These are phyloP conservation scores for Patella ulyssiponensis DNA, from an alignment of 2,888 invertebrate species.

Conservation along the genomic window DNA sequence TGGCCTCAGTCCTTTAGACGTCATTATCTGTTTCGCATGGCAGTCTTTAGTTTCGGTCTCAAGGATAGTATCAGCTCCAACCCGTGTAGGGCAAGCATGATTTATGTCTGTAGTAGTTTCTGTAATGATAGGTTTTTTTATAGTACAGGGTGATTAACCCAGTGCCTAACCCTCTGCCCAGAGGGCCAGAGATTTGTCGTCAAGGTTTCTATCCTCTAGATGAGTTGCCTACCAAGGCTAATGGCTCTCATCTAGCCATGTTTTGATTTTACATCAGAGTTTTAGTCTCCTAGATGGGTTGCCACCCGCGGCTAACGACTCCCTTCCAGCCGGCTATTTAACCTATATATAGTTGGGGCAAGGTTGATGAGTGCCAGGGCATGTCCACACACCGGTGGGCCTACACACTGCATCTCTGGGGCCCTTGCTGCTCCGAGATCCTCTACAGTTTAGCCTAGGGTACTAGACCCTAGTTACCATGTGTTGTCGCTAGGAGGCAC, in stretches of 20 bases:
- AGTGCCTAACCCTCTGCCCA: background rate
- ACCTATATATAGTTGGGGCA: conserved; percentile 8
- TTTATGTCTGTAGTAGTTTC: conserved; percentile 3
- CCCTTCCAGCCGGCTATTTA: background rate
- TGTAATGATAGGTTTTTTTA: background rate
- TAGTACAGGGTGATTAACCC: background rate
- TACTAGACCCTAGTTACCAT: conserved; percentile 24
- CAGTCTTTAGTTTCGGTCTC: background rate
- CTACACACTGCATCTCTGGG: conserved; percentile 32
- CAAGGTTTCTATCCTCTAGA: background rate
- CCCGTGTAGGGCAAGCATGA: background rate
- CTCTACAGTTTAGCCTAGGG: conserved; percentile 27
- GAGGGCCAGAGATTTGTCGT: too few species aligned
- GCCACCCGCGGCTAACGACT: background rate
- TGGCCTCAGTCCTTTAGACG: background rate
- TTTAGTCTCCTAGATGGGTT: background rate
- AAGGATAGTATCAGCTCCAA: background rate
- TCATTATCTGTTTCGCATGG: background rate
- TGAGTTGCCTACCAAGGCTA: background rate
- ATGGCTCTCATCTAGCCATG: conserved; percentile 1
- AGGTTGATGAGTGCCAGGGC: conserved; percentile 27
- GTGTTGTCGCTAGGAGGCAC: conserved; percentile 31
- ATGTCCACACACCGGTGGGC: conserved; percentile 27
- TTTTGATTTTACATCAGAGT: background rate
- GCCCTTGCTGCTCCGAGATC: conserved; percentile 32